Conservation (phyloP, 1,140 invertebrate genomes). For the Neelides sp. region DNA sequence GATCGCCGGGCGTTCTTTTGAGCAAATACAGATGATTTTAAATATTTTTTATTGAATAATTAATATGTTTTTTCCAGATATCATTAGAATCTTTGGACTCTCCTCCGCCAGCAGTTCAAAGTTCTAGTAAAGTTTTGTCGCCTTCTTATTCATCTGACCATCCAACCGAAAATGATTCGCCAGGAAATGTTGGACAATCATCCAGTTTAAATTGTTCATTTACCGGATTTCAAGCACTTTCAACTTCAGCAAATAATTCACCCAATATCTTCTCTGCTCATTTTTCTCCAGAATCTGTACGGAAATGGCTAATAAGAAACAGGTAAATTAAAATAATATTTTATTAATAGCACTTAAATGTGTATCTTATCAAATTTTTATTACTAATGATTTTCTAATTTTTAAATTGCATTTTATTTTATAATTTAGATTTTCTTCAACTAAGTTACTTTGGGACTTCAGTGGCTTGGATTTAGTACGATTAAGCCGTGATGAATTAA, state of each 20-base stretch:
- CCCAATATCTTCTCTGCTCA: conserved; percentile 25
- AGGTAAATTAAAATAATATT: conserved; percentile 14
- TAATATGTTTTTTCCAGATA: conserved; percentile 34
- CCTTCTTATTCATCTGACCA: conserved; percentile 26
- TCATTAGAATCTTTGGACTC: conserved; percentile 37
- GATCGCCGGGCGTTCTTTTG: no score
- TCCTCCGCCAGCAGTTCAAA: conserved; percentile 37
- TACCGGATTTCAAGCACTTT: not conserved
- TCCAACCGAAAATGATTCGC: conserved; percentile 23
- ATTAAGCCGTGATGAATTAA: conserved; percentile 73
- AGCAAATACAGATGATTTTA: not conserved
- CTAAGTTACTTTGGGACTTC: conserved; percentile 66
- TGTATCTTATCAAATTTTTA: not conserved
- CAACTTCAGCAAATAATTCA: not conserved
- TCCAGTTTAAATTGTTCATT: conserved; percentile 7
- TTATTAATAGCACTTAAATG: not conserved
- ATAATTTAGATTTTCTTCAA: conserved; percentile 44
- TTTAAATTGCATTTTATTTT: conserved; percentile 1
- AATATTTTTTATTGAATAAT: not conserved
- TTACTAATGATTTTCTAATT: not conserved
- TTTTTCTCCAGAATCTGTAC: conserved; percentile 29
- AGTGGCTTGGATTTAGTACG: conserved; percentile 74
- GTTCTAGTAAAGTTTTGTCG: conserved; percentile 33
- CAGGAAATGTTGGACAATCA: conserved; percentile 22
- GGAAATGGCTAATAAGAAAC: conserved; percentile 27